Evolutionary conservation across 2,888 invertebrate species (phyloP).

Genomic region (Ornithoptera alexandrae): DNA sequence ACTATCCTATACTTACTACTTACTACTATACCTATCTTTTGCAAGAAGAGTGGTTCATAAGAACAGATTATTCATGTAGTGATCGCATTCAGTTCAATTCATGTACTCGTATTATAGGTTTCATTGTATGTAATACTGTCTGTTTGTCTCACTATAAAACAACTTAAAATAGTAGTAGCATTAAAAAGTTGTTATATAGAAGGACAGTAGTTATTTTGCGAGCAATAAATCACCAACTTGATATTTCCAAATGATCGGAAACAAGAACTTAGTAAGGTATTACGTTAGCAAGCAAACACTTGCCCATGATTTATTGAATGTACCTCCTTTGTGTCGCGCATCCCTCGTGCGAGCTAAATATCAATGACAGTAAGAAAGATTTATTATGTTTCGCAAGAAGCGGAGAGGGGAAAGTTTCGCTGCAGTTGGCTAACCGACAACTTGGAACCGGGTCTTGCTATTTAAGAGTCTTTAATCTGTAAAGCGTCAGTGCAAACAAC

Average conservation of each 20-base stretch:
- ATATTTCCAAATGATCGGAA: constrained; percentile 14
- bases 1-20: too few relatives aligned
- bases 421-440: constrained; percentile 70
- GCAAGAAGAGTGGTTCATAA: too few relatives aligned
- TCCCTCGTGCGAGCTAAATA: constrained; percentile 69
- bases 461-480: constrained; percentile 64
- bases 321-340: constrained; percentile 52
- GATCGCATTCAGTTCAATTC: too few relatives aligned
- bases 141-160: too few relatives aligned
- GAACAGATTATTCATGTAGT: too few relatives aligned
- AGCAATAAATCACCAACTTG: background rate
- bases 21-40: too few relatives aligned
- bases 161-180: too few relatives aligned
- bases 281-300: constrained; percentile 58
- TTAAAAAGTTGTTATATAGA: too few relatives aligned
- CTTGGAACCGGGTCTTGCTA: constrained; percentile 49
- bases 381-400: constrained; percentile 71
- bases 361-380: constrained; percentile 76
- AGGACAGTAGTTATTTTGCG: background rate
- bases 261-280: constrained; percentile 27
- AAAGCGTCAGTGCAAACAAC: constrained; percentile 45
- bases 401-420: constrained; percentile 53
- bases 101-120: too few relatives aligned
- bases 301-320: constrained; percentile 67
- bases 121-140: too few relatives aligned